Base-by-base conservation (phyloP, 2,888 invertebrate genomes). In the Leptinotarsa juncta region DNA sequence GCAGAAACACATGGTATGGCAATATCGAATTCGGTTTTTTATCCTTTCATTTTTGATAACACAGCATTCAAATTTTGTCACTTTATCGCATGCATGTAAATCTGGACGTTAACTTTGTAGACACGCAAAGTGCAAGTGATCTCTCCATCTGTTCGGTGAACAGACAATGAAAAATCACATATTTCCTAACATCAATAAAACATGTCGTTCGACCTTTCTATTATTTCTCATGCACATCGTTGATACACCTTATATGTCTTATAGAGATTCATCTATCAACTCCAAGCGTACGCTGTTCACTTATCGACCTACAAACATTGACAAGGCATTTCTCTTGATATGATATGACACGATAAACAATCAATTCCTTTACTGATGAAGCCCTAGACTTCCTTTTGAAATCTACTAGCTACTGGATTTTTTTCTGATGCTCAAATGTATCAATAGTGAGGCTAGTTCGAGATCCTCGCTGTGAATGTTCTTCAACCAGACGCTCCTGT, bases 381-480 rank as follows among this genome's bases (percentile, higher is more conserved):
- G 4, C 10, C 10, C 18, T 55, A 4, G 16, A 23, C 15, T 72
- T 71, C 14, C n/a, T 66, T 42, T 55, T 26, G 42, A 49, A 71
- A 18, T 62, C 49, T 16, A 72, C 69, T 77, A 73, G 82, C 84
- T 83, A 78, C 84, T 86, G 76, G 84, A 83, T 70, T 87, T 87
- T 82, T 89, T 90, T 82, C 88, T 90, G 77, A 95, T 92, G 81
- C 91, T 91, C 70, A 96, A 91, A 86, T 96, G 94, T 62, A 99
- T 92, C 72, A 99, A 90, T 20, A 99, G 90, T 0, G 97, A 94
- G 0, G 97, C 94, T 71, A 99, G 89, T 87, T 99, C 99, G 68
- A 98, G 89, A 83, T 97, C 96, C 88, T 99, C 98, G 77, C 96
- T 96, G 87, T 91, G 96, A 50, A 93, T 95, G 87, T 99, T 99